Conservation (phyloP, 2,113 vertebrate species). For the Fregetta grallaria region DNA sequence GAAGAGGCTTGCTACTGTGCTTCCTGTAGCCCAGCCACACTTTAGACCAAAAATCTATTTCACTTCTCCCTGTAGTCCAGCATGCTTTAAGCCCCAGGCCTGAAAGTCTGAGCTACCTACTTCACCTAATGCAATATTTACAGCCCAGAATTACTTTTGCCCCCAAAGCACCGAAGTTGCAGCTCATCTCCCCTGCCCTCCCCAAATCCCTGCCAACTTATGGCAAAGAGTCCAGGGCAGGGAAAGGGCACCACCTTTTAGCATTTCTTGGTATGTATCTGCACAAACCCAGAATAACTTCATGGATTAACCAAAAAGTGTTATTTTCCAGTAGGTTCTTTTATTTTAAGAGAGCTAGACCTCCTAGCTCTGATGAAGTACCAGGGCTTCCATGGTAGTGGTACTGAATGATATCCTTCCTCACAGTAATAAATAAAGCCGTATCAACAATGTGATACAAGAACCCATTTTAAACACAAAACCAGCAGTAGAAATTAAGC, state of each 20-base stretch:
- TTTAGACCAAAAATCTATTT: not conserved
- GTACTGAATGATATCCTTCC: not conserved
- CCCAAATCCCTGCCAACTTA: not conserved
- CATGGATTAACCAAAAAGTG: not conserved
- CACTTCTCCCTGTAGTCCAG: not conserved
- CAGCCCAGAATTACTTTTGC: not conserved
- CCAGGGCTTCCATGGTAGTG: not conserved
- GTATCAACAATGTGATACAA: rapidly evolving
- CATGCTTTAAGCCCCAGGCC: not conserved
- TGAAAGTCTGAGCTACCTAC: not conserved
- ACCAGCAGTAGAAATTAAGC: not conserved
- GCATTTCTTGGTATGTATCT: not conserved
- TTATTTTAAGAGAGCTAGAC: not conserved
- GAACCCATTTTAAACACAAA: not conserved
- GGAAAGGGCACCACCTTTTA: not conserved
- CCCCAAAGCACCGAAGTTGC: not conserved
- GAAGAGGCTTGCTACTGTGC: not conserved
- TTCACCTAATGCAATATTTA: not conserved
- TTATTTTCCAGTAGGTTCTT: not conserved
- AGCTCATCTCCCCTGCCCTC: not conserved
- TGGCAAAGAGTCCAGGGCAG: not conserved
- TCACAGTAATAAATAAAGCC: no score
- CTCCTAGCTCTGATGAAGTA: not conserved
- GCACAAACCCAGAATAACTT: not conserved
- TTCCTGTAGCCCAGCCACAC: not conserved